Evolutionary conservation across 2,797 vertebrate species (phyloP), one percentile per base, ranked within the genome.

Genomic region (Sphaeramia orbicularis): DNA sequence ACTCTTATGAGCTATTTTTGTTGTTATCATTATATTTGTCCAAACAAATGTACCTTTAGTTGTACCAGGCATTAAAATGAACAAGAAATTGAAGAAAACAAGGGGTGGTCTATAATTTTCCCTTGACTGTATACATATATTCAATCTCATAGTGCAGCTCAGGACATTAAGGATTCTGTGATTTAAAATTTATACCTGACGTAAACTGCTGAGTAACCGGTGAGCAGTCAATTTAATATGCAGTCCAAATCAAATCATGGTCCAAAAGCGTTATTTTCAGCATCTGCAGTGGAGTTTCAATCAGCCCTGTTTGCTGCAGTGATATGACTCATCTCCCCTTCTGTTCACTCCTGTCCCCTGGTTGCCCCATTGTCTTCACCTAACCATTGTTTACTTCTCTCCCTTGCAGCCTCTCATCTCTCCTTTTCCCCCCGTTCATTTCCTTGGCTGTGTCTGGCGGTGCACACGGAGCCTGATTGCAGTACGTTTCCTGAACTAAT

Each of bases 251-350:
- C 30, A 3, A 49, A 65, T 62, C 59, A 27, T n/a, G 14, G 36
- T 49, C 40, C 15, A 50, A 52, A 61, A 60, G 45, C 32, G 66
- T 61, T 47, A 11, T 52, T 21, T 84, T 66, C 19, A 37, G 19
- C 19, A 74, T 61, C 86, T 85, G 82, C 72, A 65, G 68, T 69
- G 52, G 71, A 67, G 71, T 83, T 88, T 86, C 68, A 90, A 91
- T 89, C 72, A 59, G 48, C 66, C 61, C 1, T 4, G 64, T 64
- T 74, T 76, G 67, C 88, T 90, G 89, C 91, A 83, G 86, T 65
- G 60, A 88, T 83, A 87, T 93, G 91, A 95, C 76, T 94, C 92
- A 93, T 92, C 88, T 74, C 69, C 64, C 49, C 51, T 65, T 67
- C 74, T 80, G 58, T 74, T 77, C 69, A 40, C 54, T 81, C 58